Conservation (phyloP, 2,797 vertebrate genomes). For the Muraenolepis orangiensis region DNA sequence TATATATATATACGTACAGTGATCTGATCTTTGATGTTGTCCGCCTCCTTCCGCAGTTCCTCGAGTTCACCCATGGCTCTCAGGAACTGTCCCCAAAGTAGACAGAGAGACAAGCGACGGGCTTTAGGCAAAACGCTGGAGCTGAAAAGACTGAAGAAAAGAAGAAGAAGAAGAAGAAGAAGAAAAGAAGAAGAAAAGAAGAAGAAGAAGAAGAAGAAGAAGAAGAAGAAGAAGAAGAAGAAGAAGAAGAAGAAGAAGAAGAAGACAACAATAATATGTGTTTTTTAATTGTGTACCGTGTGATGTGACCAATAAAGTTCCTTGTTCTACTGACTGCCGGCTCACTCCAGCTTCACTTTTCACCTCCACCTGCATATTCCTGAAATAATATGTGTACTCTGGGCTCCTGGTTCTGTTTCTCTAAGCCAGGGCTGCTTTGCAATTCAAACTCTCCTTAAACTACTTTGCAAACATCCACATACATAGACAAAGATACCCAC, state of each 20-base stretch:
- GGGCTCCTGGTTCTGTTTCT: constrained; percentile 22
- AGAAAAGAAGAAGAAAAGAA: background rate
- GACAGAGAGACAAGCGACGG: constrained; percentile 53
- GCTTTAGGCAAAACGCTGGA: constrained; percentile 24
- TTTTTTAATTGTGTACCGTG: background rate
- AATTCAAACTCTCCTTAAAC: constrained; percentile 73
- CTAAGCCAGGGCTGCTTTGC: constrained; percentile 68
- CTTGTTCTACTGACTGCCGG: background rate
- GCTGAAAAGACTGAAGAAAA: constrained; percentile 33
- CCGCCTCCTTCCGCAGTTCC: constrained; percentile 90
- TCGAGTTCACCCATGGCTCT: constrained; percentile 92
- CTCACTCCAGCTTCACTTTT: background rate
- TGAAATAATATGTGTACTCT: constrained; percentile 17
- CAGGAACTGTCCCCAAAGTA: constrained; percentile 55
- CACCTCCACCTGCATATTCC: constrained; percentile 40
- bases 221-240: background rate
- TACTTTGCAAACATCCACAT: constrained; percentile 74
- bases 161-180: too few relatives aligned
- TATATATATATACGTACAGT: constrained; percentile 65
- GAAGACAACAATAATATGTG: constrained; percentile 3
- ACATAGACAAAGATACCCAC: constrained; percentile 1
- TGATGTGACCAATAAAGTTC: background rate
- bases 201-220: too few relatives aligned
- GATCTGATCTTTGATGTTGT: constrained; percentile 94
- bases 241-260: background rate